A percentile compares a stretch with the other conserved stretches of the same genome.
These are phyloP conservation scores for Dryoscopus gambensis DNA, from an alignment of 2,113 vertebrate genomes.

Conservation along the genomic window DNA sequence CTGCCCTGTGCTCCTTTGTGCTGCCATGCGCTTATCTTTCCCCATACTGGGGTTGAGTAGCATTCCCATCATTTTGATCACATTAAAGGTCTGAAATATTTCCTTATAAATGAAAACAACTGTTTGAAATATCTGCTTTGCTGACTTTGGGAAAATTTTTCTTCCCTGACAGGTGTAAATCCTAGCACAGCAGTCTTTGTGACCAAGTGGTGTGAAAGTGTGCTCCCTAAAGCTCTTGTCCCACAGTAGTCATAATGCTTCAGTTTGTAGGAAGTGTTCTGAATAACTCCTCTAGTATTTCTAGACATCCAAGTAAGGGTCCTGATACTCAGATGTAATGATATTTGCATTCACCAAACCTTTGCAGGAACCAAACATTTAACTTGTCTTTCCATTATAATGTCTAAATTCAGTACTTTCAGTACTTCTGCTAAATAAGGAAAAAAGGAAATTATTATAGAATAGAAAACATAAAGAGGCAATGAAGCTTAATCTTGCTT, in stretches of 20 bases:
- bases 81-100: slow-evolving; percentile 24
- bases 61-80: background rate
- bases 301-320: background rate
- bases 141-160: background rate
- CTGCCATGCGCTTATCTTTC: too few species aligned
- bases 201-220: background rate
- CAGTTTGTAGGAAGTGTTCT: background rate
- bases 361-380: background rate
- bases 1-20: too few species aligned
- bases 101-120: slow-evolving; percentile 8
- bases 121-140: slow-evolving; percentile 26
- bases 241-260: background rate
- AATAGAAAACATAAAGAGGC: background rate
- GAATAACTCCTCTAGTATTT: background rate
- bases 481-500: background rate
- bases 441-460: background rate
- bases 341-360: background rate
- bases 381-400: background rate
- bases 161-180: slow-evolving; percentile 11
- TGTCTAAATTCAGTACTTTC: background rate
- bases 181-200: background rate
- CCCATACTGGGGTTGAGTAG: background rate
- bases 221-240: background rate
- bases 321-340: background rate
- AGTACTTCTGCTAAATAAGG: background rate